A percentile compares a stretch with the other conserved stretches of the same genome.
Conservation (phyloP, 2,888 invertebrate species). For the Ceriagrion tenellum region DNA sequence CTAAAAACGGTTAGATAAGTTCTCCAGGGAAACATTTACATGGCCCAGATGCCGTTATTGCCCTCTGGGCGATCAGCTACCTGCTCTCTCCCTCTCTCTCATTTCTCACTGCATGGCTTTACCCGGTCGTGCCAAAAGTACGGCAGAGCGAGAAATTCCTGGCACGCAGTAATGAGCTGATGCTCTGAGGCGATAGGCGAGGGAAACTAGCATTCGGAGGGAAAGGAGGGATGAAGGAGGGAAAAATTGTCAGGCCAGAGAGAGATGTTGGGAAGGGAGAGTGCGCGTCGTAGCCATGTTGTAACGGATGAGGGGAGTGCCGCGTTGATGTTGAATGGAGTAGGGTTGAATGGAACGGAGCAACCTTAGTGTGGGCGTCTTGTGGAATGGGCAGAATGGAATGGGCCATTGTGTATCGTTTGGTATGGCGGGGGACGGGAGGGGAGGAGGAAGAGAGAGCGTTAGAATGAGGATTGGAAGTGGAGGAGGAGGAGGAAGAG, state of each 20-base stretch:
- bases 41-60: no score
- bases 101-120: neutral
- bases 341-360: neutral
- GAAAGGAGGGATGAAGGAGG: neutral
- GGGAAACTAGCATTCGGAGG: neutral
- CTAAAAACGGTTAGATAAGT: no score
- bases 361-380: neutral
- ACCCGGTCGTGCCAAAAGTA: neutral
- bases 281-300: neutral
- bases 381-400: constrained; percentile 10
- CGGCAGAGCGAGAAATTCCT: neutral
- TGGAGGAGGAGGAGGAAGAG: neutral
- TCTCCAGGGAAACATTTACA: no score
- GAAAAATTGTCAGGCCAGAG: neutral
- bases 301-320: neutral
- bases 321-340: neutral
- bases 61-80: no score
- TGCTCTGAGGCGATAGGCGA: neutral
- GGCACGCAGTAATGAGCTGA: constrained; percentile 32
- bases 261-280: neutral
- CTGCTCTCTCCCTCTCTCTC: no score
- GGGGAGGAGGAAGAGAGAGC: neutral
- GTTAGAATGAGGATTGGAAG: neutral
- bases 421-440: neutral
- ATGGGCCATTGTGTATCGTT: constrained; percentile 23